phyloP scores from a whole-genome alignment of 2,113 vertebrate genomes.

The Rynchops niger region DNA sequence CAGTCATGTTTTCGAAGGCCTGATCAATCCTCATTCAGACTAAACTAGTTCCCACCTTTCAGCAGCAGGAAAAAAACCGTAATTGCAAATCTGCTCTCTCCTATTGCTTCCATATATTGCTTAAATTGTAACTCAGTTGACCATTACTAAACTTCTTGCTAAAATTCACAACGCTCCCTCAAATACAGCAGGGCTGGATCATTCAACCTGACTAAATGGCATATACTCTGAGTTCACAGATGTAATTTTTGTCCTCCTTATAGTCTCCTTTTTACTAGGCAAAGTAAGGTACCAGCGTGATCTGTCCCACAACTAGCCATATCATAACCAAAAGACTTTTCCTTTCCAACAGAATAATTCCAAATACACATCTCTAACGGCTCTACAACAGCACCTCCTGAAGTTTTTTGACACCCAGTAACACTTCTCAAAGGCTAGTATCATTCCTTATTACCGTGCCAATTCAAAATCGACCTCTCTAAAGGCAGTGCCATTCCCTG shows the following conservation, averaged over 20 bases:
- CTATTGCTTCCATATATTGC: neutral
- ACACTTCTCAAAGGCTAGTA: neutral
- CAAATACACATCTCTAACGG: neutral
- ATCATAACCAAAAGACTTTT: neutral
- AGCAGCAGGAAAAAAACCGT: neutral
- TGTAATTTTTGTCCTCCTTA: neutral
- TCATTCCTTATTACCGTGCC: rapidly evolving
- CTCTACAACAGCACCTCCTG: neutral
- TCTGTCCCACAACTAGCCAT: neutral
- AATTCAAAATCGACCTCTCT: neutral
- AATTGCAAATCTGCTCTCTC: neutral
- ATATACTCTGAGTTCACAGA: neutral
- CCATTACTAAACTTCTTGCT: neutral
- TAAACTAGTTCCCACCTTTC: neutral
- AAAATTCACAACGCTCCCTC: neutral
- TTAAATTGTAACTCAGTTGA: neutral
- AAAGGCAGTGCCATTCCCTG: neutral
- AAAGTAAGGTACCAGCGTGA: neutral
- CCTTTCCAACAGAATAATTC: neutral
- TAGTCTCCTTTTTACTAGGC: neutral
- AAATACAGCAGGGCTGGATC: neutral
- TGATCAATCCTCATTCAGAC: neutral
- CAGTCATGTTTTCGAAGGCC: neutral
- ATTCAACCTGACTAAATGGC: neutral
- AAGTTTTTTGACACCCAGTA: neutral